A percentile compares a stretch with the other conserved stretches of the same genome.
phyloP scores from a whole-genome alignment of 2,113 vertebrate genomes.

The Progne subis region DNA sequence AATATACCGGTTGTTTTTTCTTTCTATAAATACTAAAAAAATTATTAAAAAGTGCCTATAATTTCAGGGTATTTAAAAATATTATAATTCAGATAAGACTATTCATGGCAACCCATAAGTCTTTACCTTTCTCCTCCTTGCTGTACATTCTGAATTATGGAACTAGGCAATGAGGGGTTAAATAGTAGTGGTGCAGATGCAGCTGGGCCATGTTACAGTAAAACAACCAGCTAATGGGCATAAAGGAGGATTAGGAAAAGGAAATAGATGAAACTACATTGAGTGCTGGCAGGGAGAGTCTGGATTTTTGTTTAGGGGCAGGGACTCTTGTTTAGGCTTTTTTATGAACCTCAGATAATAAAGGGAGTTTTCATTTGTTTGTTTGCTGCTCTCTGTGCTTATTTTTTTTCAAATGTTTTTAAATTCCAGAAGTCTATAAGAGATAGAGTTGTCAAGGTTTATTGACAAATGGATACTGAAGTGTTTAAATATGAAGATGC shows the following conservation, averaged over 20 bases:
- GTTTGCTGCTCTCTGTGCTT: background rate
- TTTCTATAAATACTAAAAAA: background rate
- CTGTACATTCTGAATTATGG: background rate
- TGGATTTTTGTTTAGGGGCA: background rate
- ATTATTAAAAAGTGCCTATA: background rate
- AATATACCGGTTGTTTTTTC: background rate
- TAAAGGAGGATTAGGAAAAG: conserved; percentile 51
- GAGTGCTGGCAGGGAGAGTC: background rate
- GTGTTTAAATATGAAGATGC: background rate
- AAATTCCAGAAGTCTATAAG: background rate
- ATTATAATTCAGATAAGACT: background rate
- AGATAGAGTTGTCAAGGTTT: background rate
- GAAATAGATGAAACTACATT: conserved; percentile 20
- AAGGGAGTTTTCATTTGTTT: background rate
- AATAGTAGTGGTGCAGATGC: background rate
- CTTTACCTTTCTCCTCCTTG: background rate
- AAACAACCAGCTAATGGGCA: conserved; percentile 48
- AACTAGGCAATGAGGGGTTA: background rate
- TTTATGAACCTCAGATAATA: background rate
- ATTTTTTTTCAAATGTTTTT: background rate
- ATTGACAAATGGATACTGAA: background rate
- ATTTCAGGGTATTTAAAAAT: background rate
- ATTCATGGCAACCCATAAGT: accelerated
- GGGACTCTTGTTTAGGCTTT: background rate
- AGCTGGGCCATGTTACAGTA: conserved; percentile 48